These are phyloP conservation scores for Amphipoea lucens DNA, from an alignment of 2,888 invertebrate genomes.

Conservation along the genomic window DNA sequence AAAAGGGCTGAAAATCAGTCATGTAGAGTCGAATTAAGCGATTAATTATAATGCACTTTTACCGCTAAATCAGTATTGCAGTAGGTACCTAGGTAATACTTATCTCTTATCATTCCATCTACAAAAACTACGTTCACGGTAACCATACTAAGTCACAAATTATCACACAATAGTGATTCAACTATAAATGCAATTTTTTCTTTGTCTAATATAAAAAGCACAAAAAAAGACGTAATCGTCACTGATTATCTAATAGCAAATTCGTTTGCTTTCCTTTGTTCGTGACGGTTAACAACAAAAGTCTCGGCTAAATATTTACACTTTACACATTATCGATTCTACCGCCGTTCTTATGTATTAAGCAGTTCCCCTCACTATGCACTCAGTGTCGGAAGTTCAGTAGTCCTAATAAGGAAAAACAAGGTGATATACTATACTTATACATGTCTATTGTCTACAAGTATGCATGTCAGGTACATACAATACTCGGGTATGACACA, in stretches of 20 bases:
- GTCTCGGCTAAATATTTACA: background rate
- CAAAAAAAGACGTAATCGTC: background rate
- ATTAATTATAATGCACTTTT: background rate
- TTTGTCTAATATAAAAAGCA: background rate
- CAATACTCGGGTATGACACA: constrained; percentile 36
- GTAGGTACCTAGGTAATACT: background rate
- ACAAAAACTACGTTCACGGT: no score
- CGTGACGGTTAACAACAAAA: background rate
- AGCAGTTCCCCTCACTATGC: constrained; percentile 42
- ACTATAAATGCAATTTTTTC: background rate
- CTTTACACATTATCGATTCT: constrained; percentile 34
- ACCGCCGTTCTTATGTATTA: constrained; percentile 20
- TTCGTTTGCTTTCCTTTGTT: background rate
- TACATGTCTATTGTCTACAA: background rate
- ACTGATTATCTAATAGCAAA: background rate
- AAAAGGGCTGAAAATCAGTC: background rate
- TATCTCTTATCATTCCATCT: background rate
- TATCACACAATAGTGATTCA: no score
- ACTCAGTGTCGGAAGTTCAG: constrained; percentile 48
- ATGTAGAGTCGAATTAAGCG: background rate
- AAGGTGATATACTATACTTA: constrained; percentile 32
- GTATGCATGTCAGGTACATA: constrained; percentile 48
- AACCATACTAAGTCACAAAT: no score
- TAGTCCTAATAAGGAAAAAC: constrained; percentile 53
- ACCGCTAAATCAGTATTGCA: no score